Conservation (phyloP, 2,888 invertebrate genomes). For the Pollenia amentaria region DNA sequence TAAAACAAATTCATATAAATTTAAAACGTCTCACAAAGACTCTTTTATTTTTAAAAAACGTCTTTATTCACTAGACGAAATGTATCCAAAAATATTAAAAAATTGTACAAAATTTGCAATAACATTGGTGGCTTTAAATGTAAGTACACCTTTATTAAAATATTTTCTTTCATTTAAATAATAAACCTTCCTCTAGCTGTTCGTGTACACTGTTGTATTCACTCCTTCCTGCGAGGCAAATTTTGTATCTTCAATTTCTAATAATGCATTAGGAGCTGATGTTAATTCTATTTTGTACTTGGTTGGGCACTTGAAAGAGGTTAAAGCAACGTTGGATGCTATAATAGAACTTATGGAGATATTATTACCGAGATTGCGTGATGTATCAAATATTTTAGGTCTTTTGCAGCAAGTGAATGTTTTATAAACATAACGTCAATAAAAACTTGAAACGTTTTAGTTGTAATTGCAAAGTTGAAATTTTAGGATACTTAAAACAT, state of each 20-base stretch:
- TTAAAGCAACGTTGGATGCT: constrained; percentile 7
- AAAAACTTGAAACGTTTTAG: background rate
- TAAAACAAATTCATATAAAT: constrained; percentile 25
- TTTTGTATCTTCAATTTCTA: background rate
- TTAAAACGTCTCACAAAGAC: background rate
- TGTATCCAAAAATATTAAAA: background rate
- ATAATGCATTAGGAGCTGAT: constrained; percentile 13
- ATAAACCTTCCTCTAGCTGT: background rate
- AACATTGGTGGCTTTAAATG: constrained; percentile 38
- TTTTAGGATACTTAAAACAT: background rate
- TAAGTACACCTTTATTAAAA: background rate
- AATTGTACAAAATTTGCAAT: background rate
- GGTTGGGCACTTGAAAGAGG: constrained; percentile 11
- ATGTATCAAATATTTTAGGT: constrained; percentile 25
- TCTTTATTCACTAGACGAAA: background rate
- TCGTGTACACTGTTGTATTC: background rate
- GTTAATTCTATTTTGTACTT: constrained; percentile 11
- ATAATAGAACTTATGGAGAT: constrained; percentile 17
- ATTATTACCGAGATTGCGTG: constrained; percentile 6
- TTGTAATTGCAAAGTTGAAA: background rate
- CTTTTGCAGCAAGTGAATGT: background rate
- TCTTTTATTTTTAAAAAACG: background rate
- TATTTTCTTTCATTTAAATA: background rate
- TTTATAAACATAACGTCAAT: background rate
- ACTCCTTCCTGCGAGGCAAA: background rate